Evolutionary conservation across 1,140 invertebrate species (phyloP).

Genomic region (Ptiloglossa arizonensis): DNA sequence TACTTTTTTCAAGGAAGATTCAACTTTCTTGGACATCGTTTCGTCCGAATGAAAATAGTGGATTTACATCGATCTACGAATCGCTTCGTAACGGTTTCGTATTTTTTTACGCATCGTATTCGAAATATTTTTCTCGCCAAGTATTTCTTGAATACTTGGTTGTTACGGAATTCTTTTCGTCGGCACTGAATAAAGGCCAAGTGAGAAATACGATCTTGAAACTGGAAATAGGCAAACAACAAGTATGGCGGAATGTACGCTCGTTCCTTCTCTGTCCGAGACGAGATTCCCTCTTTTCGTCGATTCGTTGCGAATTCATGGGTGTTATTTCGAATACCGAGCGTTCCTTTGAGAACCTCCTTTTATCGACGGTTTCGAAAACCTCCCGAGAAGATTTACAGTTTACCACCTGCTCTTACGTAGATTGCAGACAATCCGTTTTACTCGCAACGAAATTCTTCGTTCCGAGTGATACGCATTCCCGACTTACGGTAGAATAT

Average conservation of each 20-base stretch:
- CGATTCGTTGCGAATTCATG: conserved; percentile 29
- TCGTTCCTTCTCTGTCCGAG: conserved; percentile 40
- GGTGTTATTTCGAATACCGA: conserved; percentile 53
- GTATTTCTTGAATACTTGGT: too few relatives aligned
- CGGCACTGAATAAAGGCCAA: not conserved
- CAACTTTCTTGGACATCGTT: too few relatives aligned
- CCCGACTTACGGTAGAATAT: too few relatives aligned
- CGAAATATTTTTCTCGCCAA: too few relatives aligned
- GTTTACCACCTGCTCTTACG: not conserved
- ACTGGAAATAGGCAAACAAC: conserved; percentile 4
- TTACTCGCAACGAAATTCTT: not conserved
- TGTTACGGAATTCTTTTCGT: not conserved
- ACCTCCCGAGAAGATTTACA: conserved; percentile 4
- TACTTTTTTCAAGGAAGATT: too few relatives aligned
- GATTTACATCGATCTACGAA: too few relatives aligned
- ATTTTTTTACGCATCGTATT: too few relatives aligned
- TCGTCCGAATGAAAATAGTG: too few relatives aligned
- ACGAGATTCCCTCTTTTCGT: not conserved
- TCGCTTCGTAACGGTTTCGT: too few relatives aligned
- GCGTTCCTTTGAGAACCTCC: conserved; percentile 37
- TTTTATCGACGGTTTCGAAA: conserved; percentile 40
- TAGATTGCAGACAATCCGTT: not conserved
- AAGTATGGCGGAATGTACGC: conserved; percentile 25
- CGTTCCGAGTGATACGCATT: not conserved
- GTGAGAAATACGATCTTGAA: not conserved